Percentiles rank a stretch among this genome's conserved stretches.
Evolutionary conservation across 2,113 vertebrate genomes (phyloP).

Genomic region (Pteronura brasiliensis): DNA sequence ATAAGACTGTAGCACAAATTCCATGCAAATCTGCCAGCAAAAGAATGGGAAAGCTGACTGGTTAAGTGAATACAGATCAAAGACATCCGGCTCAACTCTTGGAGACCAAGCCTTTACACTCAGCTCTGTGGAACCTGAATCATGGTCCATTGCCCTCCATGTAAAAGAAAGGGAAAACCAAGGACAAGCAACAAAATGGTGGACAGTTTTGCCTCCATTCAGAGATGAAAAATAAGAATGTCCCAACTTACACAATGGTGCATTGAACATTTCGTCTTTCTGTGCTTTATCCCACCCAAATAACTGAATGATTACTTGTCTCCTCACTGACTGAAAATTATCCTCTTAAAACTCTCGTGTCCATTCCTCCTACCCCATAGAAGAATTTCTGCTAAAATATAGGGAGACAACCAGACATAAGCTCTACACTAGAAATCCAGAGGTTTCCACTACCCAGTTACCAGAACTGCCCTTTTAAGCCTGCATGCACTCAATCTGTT

Average conservation of each 20-base stretch:
- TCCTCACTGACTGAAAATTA: not conserved
- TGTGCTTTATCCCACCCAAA: not conserved
- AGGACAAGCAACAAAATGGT: not conserved
- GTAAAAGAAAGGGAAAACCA: not conserved
- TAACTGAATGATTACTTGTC: not conserved
- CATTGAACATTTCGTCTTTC: not conserved
- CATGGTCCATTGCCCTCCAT: not conserved
- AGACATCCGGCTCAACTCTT: not conserved
- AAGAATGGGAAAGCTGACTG: not conserved
- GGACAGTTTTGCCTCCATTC: not conserved
- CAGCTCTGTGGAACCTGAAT: not conserved
- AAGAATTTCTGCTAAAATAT: not conserved
- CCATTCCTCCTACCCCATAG: not conserved
- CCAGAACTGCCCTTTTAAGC: not conserved
- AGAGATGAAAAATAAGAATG: conserved; percentile 3
- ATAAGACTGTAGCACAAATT: not conserved
- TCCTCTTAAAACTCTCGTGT: not conserved
- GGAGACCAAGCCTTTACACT: not conserved
- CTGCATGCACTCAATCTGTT: not conserved
- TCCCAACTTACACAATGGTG: not conserved
- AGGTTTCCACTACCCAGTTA: not conserved
- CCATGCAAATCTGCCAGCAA: not conserved
- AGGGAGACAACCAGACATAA: not conserved
- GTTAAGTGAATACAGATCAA: not conserved
- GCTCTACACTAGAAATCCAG: not conserved